Conservation (phyloP, 2,797 vertebrate species). For the Margarornis squamiger region DNA sequence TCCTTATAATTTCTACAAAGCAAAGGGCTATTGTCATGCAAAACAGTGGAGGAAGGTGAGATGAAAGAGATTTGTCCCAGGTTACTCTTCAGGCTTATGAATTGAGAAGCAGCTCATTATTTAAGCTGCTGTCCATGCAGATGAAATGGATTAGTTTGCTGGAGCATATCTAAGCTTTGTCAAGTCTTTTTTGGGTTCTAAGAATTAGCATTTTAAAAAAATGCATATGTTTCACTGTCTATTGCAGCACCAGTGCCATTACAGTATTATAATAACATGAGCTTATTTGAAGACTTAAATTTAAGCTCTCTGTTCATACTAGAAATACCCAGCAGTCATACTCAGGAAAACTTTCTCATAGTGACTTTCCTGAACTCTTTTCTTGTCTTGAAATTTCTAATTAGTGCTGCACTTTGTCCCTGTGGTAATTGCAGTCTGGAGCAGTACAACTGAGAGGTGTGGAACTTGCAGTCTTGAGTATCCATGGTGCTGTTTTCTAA, state of each 20-base stretch:
- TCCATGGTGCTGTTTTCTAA: not conserved
- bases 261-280: not conserved
- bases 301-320: not conserved
- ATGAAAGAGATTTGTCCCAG: not conserved
- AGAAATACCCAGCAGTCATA: not conserved
- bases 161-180: not conserved
- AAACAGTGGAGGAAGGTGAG: not conserved
- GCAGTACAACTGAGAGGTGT: not conserved
- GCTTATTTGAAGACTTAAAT: not conserved
- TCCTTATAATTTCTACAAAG: not conserved
- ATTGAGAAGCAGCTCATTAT: not conserved
- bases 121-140: not conserved
- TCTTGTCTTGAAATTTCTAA: not conserved
- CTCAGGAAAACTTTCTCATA: not conserved
- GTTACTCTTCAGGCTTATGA: not conserved
- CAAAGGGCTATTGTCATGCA: fast-evolving
- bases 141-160: not conserved
- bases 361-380: not conserved
- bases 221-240: fast-evolving
- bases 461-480: not conserved
- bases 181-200: not conserved
- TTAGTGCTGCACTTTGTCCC: not conserved
- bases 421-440: not conserved
- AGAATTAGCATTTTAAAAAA: not conserved
- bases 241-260: fast-evolving